A percentile compares a stretch with the other conserved stretches of the same genome.
These are phyloP conservation scores for Psilopsiagon aurifrons DNA, from an alignment of 2,113 vertebrate species.

Conservation along the genomic window DNA sequence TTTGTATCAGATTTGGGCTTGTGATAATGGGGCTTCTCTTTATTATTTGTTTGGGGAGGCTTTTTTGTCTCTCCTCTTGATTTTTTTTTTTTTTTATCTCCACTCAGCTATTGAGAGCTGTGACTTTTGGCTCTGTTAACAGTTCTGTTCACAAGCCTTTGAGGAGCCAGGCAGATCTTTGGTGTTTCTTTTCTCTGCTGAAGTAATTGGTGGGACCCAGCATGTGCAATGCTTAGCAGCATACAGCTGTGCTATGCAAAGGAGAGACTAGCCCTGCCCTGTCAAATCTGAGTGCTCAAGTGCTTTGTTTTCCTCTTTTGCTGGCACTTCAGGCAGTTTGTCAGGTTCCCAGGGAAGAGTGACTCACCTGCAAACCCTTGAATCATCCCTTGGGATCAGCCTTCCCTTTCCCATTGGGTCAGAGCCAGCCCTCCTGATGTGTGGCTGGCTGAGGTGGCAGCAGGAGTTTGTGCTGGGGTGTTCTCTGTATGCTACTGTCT, in stretches of 20 bases:
- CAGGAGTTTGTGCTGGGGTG: background rate
- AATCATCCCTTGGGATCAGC: background rate
- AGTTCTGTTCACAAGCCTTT: background rate
- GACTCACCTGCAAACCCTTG: background rate
- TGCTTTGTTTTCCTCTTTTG: background rate
- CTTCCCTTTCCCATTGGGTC: background rate
- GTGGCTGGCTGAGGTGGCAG: background rate
- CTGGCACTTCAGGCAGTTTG: background rate
- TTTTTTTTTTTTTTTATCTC: background rate
- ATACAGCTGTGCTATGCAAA: background rate
- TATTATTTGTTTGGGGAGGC: rapidly evolving
- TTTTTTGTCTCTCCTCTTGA: background rate
- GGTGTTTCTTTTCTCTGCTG: background rate
- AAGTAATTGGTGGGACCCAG: background rate
- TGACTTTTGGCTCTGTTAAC: background rate
- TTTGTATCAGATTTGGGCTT: background rate
- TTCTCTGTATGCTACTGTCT: background rate
- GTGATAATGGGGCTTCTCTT: background rate
- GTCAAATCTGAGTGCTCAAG: background rate
- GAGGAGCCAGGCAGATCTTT: background rate
- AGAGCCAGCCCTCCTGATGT: background rate
- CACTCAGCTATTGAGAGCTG: background rate
- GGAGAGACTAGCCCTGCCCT: background rate
- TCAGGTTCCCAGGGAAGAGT: background rate
- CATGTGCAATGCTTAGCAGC: background rate